Evolutionary conservation across 2,797 vertebrate genomes (phyloP).

Genomic region (Phrynocephalus guinanensis): DNA sequence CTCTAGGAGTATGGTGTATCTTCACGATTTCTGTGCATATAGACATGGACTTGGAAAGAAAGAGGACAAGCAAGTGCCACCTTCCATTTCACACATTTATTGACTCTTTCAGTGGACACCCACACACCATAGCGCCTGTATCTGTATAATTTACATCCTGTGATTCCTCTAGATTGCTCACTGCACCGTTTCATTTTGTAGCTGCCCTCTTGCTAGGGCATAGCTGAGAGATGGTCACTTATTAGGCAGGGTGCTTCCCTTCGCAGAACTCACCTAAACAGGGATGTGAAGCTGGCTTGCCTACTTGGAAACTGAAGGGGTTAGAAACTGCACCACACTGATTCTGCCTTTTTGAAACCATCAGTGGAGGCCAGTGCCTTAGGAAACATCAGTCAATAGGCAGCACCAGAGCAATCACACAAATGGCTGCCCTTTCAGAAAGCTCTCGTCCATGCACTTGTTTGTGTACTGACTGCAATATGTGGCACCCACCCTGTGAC

Average conservation of each 20-base stretch:
- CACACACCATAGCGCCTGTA: not conserved
- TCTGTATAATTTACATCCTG: not conserved
- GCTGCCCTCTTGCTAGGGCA: too few relatives aligned
- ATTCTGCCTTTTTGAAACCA: not conserved
- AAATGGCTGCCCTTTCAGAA: too few relatives aligned
- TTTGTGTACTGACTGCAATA: too few relatives aligned
- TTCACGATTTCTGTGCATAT: not conserved
- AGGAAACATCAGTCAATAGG: too few relatives aligned
- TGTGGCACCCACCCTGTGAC: too few relatives aligned
- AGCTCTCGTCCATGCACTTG: too few relatives aligned
- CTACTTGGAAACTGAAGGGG: not conserved
- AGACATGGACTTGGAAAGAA: too few relatives aligned
- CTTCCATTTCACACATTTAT: not conserved
- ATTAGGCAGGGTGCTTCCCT: not conserved
- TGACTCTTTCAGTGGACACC: not conserved
- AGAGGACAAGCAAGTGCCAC: not conserved
- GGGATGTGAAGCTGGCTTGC: not conserved
- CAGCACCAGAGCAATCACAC: too few relatives aligned
- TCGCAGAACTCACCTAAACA: not conserved
- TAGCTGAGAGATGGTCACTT: not conserved
- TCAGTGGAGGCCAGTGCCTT: too few relatives aligned
- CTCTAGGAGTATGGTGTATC: not conserved
- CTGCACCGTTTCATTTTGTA: not conserved
- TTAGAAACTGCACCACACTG: not conserved
- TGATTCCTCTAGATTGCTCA: not conserved